phyloP scores from a whole-genome alignment of 2,888 invertebrate species.

The Balanococcus diminutus region DNA sequence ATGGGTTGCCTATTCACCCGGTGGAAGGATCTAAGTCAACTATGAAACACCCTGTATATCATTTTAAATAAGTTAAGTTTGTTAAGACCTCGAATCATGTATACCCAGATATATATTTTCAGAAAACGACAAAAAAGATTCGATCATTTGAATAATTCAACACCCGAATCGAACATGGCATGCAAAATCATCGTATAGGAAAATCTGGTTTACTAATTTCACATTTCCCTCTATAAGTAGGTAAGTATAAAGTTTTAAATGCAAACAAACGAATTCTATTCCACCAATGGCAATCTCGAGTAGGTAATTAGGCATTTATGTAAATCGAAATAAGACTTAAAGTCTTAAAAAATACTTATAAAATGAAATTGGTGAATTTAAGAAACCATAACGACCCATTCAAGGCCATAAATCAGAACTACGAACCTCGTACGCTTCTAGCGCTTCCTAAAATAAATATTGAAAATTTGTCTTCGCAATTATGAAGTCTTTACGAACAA shows the following conservation, averaged over 20 bases:
- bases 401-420: neutral
- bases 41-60: too few relatives aligned
- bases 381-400: slow-evolving; percentile 9
- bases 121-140: neutral
- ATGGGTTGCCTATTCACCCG: too few relatives aligned
- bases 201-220: neutral
- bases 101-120: too few relatives aligned
- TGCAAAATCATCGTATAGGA: neutral
- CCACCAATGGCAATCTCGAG: neutral
- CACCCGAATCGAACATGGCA: neutral
- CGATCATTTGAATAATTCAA: neutral
- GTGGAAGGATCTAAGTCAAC: too few relatives aligned
- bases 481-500: slow-evolving; percentile 15
- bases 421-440: neutral
- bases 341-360: slow-evolving; percentile 6
- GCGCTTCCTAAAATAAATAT: neutral
- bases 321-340: slow-evolving; percentile 30
- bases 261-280: neutral
- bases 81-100: too few relatives aligned
- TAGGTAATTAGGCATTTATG: neutral
- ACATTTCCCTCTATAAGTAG: neutral
- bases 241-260: neutral
- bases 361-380: neutral
- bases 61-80: too few relatives aligned
- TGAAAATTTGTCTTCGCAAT: slow-evolving; percentile 11